A percentile compares a stretch with the other conserved stretches of the same genome.
Evolutionary conservation across 2,113 vertebrate species (phyloP).

Genomic region (Cryptotis parvus): DNA sequence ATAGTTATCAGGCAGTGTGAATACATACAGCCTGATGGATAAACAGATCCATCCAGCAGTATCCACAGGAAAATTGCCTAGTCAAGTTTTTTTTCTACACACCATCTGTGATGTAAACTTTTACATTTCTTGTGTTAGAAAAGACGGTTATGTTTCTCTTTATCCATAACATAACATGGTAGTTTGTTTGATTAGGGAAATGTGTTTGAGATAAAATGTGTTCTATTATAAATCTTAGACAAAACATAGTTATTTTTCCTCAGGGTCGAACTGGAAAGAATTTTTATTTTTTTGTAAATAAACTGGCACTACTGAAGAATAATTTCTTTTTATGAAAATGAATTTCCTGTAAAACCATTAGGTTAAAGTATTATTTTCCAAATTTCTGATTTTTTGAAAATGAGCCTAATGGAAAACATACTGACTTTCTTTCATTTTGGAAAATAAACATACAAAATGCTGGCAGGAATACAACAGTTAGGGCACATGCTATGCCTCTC

Average conservation of each 20-base stretch:
- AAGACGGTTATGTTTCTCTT: slow-evolving; percentile 3
- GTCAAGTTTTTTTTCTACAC: background rate
- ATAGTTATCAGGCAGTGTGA: background rate
- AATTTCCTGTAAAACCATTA: background rate
- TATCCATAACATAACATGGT: background rate
- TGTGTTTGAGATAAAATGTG: background rate
- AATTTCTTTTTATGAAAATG: background rate
- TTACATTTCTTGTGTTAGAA: background rate
- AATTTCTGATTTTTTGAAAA: slow-evolving; percentile 1
- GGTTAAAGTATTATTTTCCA: background rate
- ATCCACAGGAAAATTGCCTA: slow-evolving; percentile 14
- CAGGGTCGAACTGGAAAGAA: background rate
- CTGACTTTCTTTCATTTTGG: background rate
- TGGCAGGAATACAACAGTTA: no score
- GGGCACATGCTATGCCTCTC: no score
- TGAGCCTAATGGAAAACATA: background rate
- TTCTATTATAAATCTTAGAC: slow-evolving; percentile 11
- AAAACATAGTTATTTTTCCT: slow-evolving; percentile 24
- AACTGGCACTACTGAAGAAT: no score
- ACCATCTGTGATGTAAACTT: background rate
- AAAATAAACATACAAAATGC: slow-evolving; percentile 1
- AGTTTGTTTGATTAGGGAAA: slow-evolving; percentile 4
- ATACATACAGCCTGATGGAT: background rate
- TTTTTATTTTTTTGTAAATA: no score
- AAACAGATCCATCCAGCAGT: slow-evolving; percentile 8